Percentiles rank a stretch among this genome's conserved stretches.
phyloP scores from a whole-genome alignment of 2,113 vertebrate genomes.

The Litocranius walleri region DNA sequence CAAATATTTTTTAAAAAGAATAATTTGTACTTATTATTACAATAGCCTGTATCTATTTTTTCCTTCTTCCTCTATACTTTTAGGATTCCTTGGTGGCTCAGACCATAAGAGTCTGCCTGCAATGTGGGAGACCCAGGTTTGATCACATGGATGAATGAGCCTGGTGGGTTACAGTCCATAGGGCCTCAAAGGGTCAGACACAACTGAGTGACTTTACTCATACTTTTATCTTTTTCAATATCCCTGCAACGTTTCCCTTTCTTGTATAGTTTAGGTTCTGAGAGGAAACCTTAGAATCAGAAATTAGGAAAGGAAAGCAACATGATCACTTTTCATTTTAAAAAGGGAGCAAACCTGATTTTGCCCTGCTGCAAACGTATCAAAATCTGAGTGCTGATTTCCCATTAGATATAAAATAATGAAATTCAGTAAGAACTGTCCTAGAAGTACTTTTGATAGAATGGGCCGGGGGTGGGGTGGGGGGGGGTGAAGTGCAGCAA shows the following conservation, averaged over 20 bases:
- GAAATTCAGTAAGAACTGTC: not conserved
- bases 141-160: not conserved
- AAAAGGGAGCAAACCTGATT: not conserved
- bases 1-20: not conserved
- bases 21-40: not conserved
- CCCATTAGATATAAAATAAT: not conserved
- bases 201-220: rapidly evolving
- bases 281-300: not conserved
- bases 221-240: not conserved
- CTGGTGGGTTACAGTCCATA: not conserved
- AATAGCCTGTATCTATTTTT: not conserved
- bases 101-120: not conserved
- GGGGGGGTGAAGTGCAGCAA: not conserved
- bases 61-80: not conserved
- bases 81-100: not conserved
- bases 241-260: not conserved
- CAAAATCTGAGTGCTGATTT: not conserved
- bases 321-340: not conserved
- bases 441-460: not conserved
- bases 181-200: rapidly evolving
- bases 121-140: not conserved
- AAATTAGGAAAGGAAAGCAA: not conserved
- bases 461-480: not conserved
- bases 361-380: not conserved
- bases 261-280: not conserved